phyloP scores from a whole-genome alignment of 2,888 invertebrate species.

The Acanthosepion esculentum region DNA sequence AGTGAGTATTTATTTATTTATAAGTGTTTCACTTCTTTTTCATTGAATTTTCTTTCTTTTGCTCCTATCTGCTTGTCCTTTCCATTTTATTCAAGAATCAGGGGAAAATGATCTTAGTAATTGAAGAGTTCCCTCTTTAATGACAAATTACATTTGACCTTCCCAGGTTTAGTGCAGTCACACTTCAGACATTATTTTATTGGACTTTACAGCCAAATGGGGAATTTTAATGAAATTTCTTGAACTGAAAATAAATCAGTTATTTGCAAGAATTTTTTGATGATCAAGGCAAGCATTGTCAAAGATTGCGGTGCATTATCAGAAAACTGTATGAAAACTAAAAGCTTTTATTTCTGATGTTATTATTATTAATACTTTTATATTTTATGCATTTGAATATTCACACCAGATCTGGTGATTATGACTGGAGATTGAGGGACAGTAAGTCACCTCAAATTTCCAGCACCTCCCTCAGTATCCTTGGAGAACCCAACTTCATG shows the following conservation, averaged over 20 bases:
- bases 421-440: no score
- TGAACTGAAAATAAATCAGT: slow-evolving; percentile 2
- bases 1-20: neutral
- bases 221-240: slow-evolving; percentile 20
- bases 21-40: neutral
- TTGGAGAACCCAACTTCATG: no score
- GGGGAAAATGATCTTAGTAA: neutral
- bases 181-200: neutral
- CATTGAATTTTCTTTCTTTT: neutral
- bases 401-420: no score
- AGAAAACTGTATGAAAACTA: neutral
- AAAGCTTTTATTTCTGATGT: no score
- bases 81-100: neutral
- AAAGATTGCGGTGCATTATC: neutral
- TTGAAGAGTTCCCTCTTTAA: neutral
- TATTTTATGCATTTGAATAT: no score
- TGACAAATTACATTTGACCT: neutral
- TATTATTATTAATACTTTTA: no score
- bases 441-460: no score
- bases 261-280: neutral
- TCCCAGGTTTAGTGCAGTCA: neutral
- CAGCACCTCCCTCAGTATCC: no score
- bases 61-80: neutral
- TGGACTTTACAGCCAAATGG: neutral
- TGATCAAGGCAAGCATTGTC: neutral